These are phyloP conservation scores for Apodemia zela DNA, from an alignment of 2,888 invertebrate genomes.

Conservation along the genomic window DNA sequence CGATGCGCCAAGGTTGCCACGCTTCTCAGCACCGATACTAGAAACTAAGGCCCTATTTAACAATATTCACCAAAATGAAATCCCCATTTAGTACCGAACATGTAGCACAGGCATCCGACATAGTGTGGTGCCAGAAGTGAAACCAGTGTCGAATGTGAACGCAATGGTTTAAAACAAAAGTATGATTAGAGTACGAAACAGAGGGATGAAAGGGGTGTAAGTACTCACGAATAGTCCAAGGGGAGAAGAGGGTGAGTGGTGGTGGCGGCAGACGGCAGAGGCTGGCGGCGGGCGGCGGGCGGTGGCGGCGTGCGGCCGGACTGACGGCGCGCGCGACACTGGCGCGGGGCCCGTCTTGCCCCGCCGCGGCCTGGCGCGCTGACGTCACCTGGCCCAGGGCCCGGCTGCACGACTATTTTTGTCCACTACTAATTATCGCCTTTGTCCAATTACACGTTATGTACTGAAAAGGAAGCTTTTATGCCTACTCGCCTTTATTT, in stretches of 20 bases:
- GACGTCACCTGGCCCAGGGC: slow-evolving; percentile 80
- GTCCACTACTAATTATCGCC: slow-evolving; percentile 76
- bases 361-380: slow-evolving; percentile 71
- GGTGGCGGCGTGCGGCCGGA: slow-evolving; percentile 64
- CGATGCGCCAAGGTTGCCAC: slow-evolving; percentile 79
- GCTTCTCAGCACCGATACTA: slow-evolving; percentile 54
- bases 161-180: slow-evolving; percentile 52
- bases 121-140: slow-evolving; percentile 47
- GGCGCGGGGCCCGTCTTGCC: slow-evolving; percentile 80
- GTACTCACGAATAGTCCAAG: slow-evolving; percentile 38
- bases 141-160: slow-evolving; percentile 60
- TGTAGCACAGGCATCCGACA: slow-evolving; percentile 31
- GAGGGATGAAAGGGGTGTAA: slow-evolving; percentile 33
- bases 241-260: slow-evolving; percentile 39
- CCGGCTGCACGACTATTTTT: slow-evolving; percentile 75
- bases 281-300: slow-evolving; percentile 39
- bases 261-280: slow-evolving; percentile 41
- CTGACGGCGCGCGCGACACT: slow-evolving; percentile 79
- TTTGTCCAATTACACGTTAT: slow-evolving; percentile 59
- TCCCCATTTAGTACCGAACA: not conserved
- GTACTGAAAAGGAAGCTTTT: slow-evolving; percentile 61
- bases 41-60: slow-evolving; percentile 45
- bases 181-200: slow-evolving; percentile 33
- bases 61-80: slow-evolving; percentile 30
- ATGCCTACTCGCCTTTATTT: slow-evolving; percentile 32